Evolutionary conservation across 2,797 vertebrate species (phyloP).

Genomic region (Pseudochromis fuscus): DNA sequence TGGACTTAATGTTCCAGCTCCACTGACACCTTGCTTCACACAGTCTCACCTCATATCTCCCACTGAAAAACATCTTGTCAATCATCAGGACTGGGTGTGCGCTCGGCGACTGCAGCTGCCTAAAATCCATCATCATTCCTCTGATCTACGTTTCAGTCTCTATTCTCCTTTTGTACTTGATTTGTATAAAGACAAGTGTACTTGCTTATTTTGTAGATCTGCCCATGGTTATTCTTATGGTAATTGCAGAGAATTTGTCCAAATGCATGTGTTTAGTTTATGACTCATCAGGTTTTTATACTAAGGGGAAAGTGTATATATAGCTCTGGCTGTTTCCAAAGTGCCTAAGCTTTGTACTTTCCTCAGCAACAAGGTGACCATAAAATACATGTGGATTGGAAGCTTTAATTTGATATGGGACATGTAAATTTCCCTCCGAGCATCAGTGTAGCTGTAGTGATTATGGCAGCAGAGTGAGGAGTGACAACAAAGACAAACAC

Average conservation of each 20-base stretch:
- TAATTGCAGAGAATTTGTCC: conserved; percentile 31
- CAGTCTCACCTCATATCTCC: conserved; percentile 63
- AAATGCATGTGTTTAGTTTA: conserved; percentile 20
- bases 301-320: neutral
- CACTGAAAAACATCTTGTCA: conserved; percentile 57
- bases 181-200: conserved; percentile 27
- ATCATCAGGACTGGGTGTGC: conserved; percentile 39
- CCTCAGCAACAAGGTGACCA: conserved; percentile 1
- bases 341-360: neutral
- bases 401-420: conserved; percentile 5
- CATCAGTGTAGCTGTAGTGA: neutral
- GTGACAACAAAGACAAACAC: neutral
- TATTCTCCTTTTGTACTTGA: conserved; percentile 8
- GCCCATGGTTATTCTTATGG: conserved; percentile 11
- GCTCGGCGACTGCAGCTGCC: conserved; percentile 6
- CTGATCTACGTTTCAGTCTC: conserved; percentile 7
- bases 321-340: conserved; percentile 1
- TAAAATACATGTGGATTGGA: neutral
- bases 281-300: conserved; percentile 24
- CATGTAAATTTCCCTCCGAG: neutral
- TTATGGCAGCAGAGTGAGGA: neutral
- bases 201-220: conserved; percentile 28
- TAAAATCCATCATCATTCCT: conserved; percentile 28
- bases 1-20: conserved; percentile 58
- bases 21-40: conserved; percentile 68